Evolutionary conservation across 2,888 invertebrate genomes (phyloP), one percentile per base, ranked within the genome.

Genomic region (Acrobasis consociella): DNA sequence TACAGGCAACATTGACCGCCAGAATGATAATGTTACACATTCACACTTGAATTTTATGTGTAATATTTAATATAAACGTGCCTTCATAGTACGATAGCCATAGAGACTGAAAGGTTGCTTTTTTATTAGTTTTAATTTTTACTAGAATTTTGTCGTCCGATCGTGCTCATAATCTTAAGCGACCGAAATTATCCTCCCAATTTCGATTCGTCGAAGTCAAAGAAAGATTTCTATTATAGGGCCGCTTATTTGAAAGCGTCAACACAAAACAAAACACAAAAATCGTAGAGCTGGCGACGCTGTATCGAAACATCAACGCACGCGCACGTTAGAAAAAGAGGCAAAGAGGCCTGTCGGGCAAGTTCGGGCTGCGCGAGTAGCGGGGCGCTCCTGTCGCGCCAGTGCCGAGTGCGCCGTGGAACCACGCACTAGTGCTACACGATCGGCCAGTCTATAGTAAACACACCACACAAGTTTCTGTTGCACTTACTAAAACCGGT

Each of bases 231-330:
- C 85, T 88, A 87, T 82, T 87, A 88, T 87, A 89, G 86, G 81
- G 86, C 82, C 86, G 83, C 85, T 87, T 83, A 85, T 87, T 87
- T 88, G 80, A 79, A 84, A 86, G 84, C 88, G 82, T 87, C 86
- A 89, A 89, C 81, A 86, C 78, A 87, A 87, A 87, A 89, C 85
- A 87, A 87, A 89, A n/a, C n/a, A n/a, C n/a, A 90, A 89, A 84
- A 76, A 79, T 70, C 75, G 66, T 72, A 78, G 80, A 84, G 80
- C 87, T 88, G 84, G 89, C 86, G 86, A 86, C 86, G 85, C 76
- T 70, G 68, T 76, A 76, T 77, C 76, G 78, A 81, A 86, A 85
- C 87, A 88, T 79, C 89, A 85, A 77, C 90, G 91, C 88, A 85
- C 83, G 88, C 91, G 90, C 91, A 90, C 77, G 78, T 76, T 82